Evolutionary conservation across 2,888 invertebrate genomes (phyloP).

Genomic region (Marronus borbonicus): DNA sequence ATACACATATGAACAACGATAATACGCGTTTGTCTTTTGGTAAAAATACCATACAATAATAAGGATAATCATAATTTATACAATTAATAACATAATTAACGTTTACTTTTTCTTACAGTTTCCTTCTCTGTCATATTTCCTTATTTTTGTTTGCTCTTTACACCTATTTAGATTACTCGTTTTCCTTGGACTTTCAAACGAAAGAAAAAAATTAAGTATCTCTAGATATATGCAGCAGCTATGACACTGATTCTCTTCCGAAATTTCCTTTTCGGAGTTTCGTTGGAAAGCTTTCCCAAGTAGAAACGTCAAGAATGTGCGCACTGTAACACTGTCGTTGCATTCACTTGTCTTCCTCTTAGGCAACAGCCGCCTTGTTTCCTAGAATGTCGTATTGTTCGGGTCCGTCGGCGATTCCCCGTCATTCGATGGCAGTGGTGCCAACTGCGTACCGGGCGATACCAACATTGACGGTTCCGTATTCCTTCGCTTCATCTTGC

Average conservation of each 20-base stretch:
- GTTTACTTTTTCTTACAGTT: conserved; percentile 4
- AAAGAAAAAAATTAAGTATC: background rate
- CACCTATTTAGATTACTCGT: background rate
- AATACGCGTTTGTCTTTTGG: conserved; percentile 24
- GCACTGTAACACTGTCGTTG: background rate
- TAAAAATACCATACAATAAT: conserved; percentile 51
- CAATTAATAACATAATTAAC: background rate
- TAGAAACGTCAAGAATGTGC: background rate
- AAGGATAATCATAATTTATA: conserved; percentile 11
- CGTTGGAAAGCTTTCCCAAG: background rate
- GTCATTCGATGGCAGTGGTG: conserved; percentile 70
- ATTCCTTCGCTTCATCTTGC: conserved; percentile 97
- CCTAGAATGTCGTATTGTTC: conserved; percentile 68
- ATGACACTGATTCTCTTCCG: background rate
- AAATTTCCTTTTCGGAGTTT: background rate
- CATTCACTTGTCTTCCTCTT: background rate
- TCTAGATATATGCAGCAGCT: background rate
- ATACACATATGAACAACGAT: conserved; percentile 37
- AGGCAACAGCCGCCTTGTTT: background rate
- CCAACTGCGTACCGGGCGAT: conserved; percentile 71
- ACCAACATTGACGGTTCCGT: conserved; percentile 86
- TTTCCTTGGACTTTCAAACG: no score
- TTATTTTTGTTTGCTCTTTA: background rate
- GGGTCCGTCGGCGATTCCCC: conserved; percentile 71
- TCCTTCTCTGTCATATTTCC: conserved; percentile 1